phyloP scores from a whole-genome alignment of 2,888 invertebrate species.

The Drosophila nr. fundita region DNA sequence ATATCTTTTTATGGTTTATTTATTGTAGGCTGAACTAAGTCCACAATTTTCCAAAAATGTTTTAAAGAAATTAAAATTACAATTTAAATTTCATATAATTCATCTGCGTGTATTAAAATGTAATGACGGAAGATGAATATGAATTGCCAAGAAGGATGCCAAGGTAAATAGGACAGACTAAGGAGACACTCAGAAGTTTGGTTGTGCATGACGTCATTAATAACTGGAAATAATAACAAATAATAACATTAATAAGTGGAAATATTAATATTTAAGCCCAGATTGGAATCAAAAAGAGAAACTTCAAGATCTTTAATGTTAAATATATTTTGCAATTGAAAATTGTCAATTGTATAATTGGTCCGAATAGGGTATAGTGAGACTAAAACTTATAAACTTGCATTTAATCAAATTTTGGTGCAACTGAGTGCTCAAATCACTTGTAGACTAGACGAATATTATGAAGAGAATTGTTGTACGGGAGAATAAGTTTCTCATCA shows the following conservation, averaged over 20 bases:
- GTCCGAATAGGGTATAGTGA: neutral
- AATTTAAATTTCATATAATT: neutral
- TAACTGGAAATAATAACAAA: too few relatives aligned
- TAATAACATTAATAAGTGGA: neutral
- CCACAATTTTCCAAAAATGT: neutral
- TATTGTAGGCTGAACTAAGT: neutral
- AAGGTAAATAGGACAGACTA: neutral
- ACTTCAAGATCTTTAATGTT: neutral
- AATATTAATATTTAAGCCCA: neutral
- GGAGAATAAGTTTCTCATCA: too few relatives aligned
- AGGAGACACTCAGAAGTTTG: neutral
- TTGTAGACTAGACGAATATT: neutral
- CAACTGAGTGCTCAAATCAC: neutral
- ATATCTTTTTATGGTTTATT: neutral
- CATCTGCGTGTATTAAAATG: neutral
- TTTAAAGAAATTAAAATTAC: neutral
- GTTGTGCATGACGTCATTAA: neutral
- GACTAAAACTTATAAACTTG: neutral
- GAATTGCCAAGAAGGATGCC: neutral
- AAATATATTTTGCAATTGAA: neutral
- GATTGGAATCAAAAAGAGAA: neutral
- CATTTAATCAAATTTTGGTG: neutral
- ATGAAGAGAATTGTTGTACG: too few relatives aligned
- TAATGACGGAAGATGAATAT: neutral
- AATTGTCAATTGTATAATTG: neutral